Conservation (phyloP, 2,888 invertebrate genomes). For the Seira ritae region DNA sequence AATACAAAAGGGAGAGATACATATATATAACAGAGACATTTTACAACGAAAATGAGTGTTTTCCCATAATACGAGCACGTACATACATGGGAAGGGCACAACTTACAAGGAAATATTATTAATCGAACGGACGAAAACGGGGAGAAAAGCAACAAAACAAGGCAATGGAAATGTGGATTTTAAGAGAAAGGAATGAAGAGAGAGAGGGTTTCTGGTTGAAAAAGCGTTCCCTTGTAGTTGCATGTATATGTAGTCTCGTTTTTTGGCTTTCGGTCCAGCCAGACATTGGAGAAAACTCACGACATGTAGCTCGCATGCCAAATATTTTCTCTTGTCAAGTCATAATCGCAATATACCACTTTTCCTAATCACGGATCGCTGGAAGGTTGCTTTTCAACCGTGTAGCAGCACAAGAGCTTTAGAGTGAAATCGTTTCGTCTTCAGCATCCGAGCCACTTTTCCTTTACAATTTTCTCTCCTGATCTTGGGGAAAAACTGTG, state of each 20-base stretch:
- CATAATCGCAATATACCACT: constrained; percentile 62
- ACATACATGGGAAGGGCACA: neutral
- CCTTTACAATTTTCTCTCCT: constrained; percentile 5
- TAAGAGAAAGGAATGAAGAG: constrained; percentile 9
- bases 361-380: constrained; percentile 51
- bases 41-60: constrained; percentile 6
- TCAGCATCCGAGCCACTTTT: constrained; percentile 44
- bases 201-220: neutral
- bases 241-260: neutral
- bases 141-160: constrained; percentile 19
- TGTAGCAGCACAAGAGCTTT: constrained; percentile 19
- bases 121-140: constrained; percentile 15
- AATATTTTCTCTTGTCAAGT: constrained; percentile 59
- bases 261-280: neutral
- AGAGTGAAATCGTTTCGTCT: constrained; percentile 30
- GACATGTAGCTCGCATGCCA: constrained; percentile 45
- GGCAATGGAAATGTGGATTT: neutral
- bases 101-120: constrained; percentile 50
- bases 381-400: constrained; percentile 2
- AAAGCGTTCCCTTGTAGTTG: neutral
- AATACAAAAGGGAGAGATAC: constrained; percentile 25
- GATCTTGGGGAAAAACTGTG: neutral
- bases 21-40: neutral
- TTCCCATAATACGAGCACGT: neutral
- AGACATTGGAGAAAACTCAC: constrained; percentile 18